Evolutionary conservation across 2,888 invertebrate species (phyloP).

Genomic region (Halocaridina rubra): DNA sequence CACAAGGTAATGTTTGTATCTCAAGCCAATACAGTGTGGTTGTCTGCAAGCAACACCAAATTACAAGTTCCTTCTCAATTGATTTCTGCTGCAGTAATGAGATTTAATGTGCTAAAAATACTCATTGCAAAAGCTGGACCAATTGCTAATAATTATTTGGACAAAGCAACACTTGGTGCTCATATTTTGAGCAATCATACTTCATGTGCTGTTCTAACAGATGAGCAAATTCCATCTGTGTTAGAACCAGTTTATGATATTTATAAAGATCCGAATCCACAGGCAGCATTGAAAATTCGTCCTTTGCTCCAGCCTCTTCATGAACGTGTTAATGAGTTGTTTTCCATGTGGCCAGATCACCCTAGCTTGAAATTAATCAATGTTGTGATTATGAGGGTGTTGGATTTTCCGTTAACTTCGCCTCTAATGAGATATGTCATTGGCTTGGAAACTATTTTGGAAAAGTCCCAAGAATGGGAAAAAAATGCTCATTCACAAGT

Average conservation of each 20-base stretch:
- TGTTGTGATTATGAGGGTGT: constrained; percentile 68
- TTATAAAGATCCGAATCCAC: constrained; percentile 85
- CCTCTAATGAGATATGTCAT: constrained; percentile 89
- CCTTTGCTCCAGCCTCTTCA: constrained; percentile 78
- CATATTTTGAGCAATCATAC: constrained; percentile 47
- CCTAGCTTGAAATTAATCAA: constrained; percentile 80
- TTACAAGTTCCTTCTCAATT: constrained; percentile 15
- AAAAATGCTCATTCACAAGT: constrained; percentile 87
- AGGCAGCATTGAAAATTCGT: constrained; percentile 80
- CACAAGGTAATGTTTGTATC: constrained; percentile 36
- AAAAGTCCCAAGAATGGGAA: constrained; percentile 86
- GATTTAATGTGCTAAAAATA: constrained; percentile 27
- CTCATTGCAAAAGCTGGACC: constrained; percentile 44
- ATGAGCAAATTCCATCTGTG: constrained; percentile 25
- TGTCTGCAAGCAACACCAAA: neutral
- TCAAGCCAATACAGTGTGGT: constrained; percentile 33
- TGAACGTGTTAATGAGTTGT: constrained; percentile 74
- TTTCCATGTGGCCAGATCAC: constrained; percentile 89
- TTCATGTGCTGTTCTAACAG: constrained; percentile 34
- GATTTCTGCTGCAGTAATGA: constrained; percentile 35
- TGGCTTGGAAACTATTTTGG: constrained; percentile 88
- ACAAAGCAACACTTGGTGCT: constrained; percentile 63
- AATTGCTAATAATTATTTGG: constrained; percentile 62
- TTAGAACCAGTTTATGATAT: constrained; percentile 74
- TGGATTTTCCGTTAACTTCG: constrained; percentile 79